Evolutionary conservation across 2,888 invertebrate species (phyloP).

Genomic region (Exephanes ischioxanthus): DNA sequence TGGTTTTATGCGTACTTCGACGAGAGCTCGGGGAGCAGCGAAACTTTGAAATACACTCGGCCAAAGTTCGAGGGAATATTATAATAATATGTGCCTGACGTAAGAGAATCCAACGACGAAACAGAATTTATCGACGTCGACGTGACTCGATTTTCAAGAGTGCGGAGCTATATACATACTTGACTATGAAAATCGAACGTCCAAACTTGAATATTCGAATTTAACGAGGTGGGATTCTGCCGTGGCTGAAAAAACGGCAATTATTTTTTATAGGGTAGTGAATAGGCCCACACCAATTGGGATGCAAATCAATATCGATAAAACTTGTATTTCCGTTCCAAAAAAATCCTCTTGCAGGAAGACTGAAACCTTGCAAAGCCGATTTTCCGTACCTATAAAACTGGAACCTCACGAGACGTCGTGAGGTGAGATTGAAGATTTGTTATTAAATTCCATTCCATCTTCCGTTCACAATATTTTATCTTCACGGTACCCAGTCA

Average conservation of each 20-base stretch:
- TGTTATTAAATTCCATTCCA: not conserved
- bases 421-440: not conserved
- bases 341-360: not conserved
- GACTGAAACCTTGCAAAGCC: not conserved
- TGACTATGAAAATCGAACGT: not conserved
- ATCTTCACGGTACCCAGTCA: not conserved
- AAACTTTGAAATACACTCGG: conserved; percentile 6
- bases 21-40: not conserved
- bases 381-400: not conserved
- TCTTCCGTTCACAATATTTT: not conserved
- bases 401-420: not conserved
- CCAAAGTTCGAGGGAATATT: not conserved
- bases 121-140: not conserved
- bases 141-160: conserved; percentile 4
- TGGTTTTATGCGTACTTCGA: not conserved
- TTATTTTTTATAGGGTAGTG: not conserved
- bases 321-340: not conserved
- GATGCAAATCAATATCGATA: not conserved
- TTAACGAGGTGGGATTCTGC: too few relatives aligned
- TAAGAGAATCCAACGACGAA: not conserved
- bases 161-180: not conserved
- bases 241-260: not conserved
- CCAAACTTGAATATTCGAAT: not conserved
- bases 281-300: not conserved
- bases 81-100: not conserved